Evolutionary conservation across 2,888 invertebrate genomes (phyloP), one percentile per base, ranked within the genome.

Genomic region (Leptogaster cylindrica): DNA sequence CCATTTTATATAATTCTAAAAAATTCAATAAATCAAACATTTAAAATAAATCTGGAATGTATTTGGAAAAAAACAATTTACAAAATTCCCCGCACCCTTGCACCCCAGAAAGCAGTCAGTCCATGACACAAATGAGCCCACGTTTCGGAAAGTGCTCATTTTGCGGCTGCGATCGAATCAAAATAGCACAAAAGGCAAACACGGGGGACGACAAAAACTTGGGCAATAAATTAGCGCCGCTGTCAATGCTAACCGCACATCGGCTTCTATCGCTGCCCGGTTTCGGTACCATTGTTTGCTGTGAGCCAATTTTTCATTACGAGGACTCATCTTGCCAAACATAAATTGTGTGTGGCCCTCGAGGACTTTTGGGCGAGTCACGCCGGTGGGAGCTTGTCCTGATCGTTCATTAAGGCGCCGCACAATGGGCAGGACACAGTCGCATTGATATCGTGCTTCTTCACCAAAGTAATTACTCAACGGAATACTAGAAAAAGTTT

Each of bases 231-330:
- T 52, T 52, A 52, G 52, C 31, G 52, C 52, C 18, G 18, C 20
- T 52, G 52, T 52, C 52, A 52, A 52, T 52, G 52, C 20, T 31
- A 52, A 52, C 52, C 52, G 52, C 52, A 52, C 52, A n/a, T n/a
- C 10, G 31, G 31, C 10, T 31, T 31, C 7, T 10, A 31, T 31
- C 31, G 7, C 7, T 8, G 31, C 31, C 31, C 31, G n/a, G 10
- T 31, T 31, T 6, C 31, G 6, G 31, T 31, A 6, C 12, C 36
- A 36, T 36, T 36, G 36, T 36, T 36, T 36, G 36, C 36, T 7
- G 2, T 36, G 12, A 36, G 36, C 36, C 36, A 36, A 36, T 36
- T 36, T 36, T 36, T 36, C 36, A 36, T 36, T 36, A 36, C 36
- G n/a, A 10, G 36, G 3, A 4, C 36, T 36, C 36, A 36, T 36